Conservation (phyloP, 2,888 invertebrate species). For the Acanthosoma haemorrhoidale region DNA sequence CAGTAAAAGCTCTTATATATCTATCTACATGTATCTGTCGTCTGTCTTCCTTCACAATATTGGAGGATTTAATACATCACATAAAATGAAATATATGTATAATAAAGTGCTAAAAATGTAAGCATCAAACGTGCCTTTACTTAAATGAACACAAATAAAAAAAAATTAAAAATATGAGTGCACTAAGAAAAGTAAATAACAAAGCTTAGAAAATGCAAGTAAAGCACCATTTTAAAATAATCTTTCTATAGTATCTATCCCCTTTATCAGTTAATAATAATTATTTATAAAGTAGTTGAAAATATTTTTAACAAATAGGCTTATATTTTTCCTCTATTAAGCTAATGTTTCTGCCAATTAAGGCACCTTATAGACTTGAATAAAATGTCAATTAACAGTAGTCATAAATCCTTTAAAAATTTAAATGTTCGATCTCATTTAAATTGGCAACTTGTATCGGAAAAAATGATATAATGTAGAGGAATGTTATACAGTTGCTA, state of each 20-base stretch:
- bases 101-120: constrained; percentile 3
- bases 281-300: no score
- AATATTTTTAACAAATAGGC: no score
- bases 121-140: constrained; percentile 1
- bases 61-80: constrained; percentile 1
- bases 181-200: not conserved
- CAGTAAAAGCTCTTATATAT: constrained; percentile 7
- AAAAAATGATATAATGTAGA: no score
- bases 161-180: not conserved
- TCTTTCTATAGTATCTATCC: not conserved
- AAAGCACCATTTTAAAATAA: not conserved
- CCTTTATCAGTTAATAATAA: no score
- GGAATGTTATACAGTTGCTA: no score
- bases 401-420: no score
- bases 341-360: no score
- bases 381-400: no score
- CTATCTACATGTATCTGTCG: not conserved
- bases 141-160: not conserved
- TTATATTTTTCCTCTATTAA: no score
- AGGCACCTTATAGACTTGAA: no score
- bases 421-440: no score
- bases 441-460: no score
- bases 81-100: constrained; percentile 7
- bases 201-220: not conserved
- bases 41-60: not conserved